Base-by-base conservation (phyloP, 2,113 vertebrate species). In the Eptesicus fuscus region DNA sequence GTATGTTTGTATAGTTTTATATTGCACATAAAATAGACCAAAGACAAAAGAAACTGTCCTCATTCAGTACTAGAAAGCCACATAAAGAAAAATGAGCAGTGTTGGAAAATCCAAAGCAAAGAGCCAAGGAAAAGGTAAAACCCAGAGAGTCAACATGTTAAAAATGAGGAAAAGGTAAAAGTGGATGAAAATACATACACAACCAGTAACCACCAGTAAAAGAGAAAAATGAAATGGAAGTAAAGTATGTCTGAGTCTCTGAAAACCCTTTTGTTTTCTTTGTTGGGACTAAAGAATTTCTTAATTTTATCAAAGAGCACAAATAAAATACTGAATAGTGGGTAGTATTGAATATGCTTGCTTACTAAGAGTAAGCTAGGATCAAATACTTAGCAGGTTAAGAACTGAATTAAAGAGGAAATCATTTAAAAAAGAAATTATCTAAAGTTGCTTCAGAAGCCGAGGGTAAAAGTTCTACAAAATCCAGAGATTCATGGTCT, bases 381-480 rank as follows among this genome's bases (percentile, higher is more conserved):
- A 69, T 74, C 40, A 51, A 56, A 90, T 71, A 71, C 47, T 42
- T 63, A 93, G 47, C 40, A 88, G 22, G 35, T 56, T 86, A 90
- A 87, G 67, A 92, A 80, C 23, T 53, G n/a, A 95, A 13, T 86
- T 89, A 71, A 67, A 92, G 16, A 90, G 35, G 37, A 90, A 89
- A 67, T 53, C 6, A 83, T 83, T 87, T 78, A 13, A 9, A 73
- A 86, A 86, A 94, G 10, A 14, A 70, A 65, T 83, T n/a, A 74
- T 51, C 49, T 83, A 12, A 71, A 93, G 32, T 44, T 86, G 67
- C 70, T 96, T 88, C 70, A 73, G 85, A 92, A 90, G 53, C 25
- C 28, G 28, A 73, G 23, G 22, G 6, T 28, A 82, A 89, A 32
- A 92, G 51, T 77, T 92, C 32, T 69, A 90, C 71, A 70, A 94